Conservation (phyloP, 1,140 invertebrate genomes). For the Megalopta genalis region DNA sequence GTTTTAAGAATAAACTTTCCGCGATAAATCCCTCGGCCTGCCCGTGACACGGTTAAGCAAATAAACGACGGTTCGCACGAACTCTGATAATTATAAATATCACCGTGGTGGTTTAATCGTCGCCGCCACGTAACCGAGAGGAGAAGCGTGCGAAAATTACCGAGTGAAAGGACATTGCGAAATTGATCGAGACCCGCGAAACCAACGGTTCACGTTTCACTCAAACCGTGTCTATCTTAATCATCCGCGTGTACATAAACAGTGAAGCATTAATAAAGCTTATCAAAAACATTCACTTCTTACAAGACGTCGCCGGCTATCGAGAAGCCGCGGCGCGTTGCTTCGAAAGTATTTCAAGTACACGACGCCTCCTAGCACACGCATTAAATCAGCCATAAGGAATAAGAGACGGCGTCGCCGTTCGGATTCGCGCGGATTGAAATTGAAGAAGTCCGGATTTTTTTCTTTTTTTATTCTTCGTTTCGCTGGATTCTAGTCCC, state of each 20-base stretch:
- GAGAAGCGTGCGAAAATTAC: conserved; percentile 37
- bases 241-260: conserved; percentile 1
- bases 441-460: neutral
- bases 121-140: too few species aligned
- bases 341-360: neutral
- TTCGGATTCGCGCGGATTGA: neutral
- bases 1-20: neutral
- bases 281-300: neutral
- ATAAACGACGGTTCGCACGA: conserved; percentile 6
- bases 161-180: conserved; percentile 32
- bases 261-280: neutral
- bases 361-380: neutral
- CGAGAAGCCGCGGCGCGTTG: neutral
- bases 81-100: conserved; percentile 25
- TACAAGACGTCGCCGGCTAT: neutral
- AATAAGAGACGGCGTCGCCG: neutral
- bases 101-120: neutral
- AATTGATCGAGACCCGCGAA: conserved; percentile 37
- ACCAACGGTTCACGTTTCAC: conserved; percentile 19
- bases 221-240: conserved; percentile 29
- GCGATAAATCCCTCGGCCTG: neutral
- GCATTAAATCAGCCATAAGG: neutral
- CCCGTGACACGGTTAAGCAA: neutral
- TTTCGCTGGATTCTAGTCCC: neutral
- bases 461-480: neutral